Percentiles rank a stretch among this genome's conserved stretches.
Conservation (phyloP, 2,113 vertebrate species). For the Morone saxatilis region DNA sequence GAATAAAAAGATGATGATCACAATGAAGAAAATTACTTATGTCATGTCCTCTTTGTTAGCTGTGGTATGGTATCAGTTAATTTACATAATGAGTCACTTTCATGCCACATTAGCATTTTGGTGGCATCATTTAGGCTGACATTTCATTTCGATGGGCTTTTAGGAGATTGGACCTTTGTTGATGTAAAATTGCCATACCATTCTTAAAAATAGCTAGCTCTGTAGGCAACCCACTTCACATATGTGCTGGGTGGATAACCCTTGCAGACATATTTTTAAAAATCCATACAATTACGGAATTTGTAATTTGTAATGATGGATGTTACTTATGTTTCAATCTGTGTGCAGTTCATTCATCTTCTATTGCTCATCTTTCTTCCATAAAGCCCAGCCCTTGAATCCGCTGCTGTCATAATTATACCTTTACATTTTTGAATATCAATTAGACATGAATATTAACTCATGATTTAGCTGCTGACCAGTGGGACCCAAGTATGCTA, state of each 20-base stretch:
- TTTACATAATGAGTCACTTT: conserved; percentile 10
- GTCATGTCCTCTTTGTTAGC: not conserved
- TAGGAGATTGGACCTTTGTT: not conserved
- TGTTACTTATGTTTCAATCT: not conserved
- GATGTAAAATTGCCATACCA: not conserved
- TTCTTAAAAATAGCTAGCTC: not conserved
- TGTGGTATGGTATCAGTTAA: not conserved
- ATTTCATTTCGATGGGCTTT: conserved; percentile 25
- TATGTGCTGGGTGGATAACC: not conserved
- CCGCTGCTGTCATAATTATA: not conserved
- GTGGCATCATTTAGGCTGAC: not conserved
- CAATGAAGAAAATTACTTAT: not conserved
- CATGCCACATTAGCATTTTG: conserved; percentile 16
- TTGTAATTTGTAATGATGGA: not conserved
- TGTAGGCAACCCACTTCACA: not conserved
- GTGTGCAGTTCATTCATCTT: not conserved
- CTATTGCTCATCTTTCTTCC: not conserved
- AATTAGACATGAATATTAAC: not conserved
- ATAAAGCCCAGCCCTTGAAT: not conserved
- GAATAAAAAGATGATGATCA: not conserved
- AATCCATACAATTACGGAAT: not conserved
- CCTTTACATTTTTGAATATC: conserved; percentile 2
- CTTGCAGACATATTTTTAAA: not conserved
- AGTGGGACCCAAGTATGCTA: not conserved
- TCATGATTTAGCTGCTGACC: not conserved